Percentiles rank a stretch among this genome's conserved stretches.
Evolutionary conservation across 2,113 vertebrate species (phyloP).

Genomic region (Arenaria interpres): DNA sequence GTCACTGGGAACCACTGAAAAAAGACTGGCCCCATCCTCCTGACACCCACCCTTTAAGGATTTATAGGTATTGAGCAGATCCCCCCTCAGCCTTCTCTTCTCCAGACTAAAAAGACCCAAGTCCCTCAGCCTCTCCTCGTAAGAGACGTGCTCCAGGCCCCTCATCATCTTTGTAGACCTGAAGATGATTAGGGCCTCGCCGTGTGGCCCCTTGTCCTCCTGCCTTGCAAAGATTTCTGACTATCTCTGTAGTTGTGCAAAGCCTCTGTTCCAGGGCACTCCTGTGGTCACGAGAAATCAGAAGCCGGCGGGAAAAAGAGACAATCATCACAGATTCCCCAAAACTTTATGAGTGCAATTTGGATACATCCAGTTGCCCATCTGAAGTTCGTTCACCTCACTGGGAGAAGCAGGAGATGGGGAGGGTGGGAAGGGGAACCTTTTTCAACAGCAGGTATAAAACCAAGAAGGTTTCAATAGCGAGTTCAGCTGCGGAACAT

Average conservation of each 20-base stretch:
- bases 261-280: neutral
- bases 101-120: no score
- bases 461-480: neutral
- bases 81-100: no score
- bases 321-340: neutral
- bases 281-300: neutral
- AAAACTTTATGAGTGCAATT: rapidly evolving
- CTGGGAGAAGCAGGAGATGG: neutral
- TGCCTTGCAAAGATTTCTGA: neutral
- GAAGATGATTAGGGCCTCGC: neutral
- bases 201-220: rapidly evolving
- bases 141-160: no score
- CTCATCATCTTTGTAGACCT: no score
- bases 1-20: no score
- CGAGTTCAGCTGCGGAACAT: neutral
- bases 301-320: neutral
- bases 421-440: neutral
- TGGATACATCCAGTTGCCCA: rapidly evolving
- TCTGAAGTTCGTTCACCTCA: neutral
- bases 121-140: no score
- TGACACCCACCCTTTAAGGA: no score
- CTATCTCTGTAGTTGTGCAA: neutral
- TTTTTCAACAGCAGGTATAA: neutral
- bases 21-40: no score
- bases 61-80: no score